Evolutionary conservation across 2,888 invertebrate species (phyloP), one percentile per base, ranked within the genome.

Genomic region (Proisotoma minuta): DNA sequence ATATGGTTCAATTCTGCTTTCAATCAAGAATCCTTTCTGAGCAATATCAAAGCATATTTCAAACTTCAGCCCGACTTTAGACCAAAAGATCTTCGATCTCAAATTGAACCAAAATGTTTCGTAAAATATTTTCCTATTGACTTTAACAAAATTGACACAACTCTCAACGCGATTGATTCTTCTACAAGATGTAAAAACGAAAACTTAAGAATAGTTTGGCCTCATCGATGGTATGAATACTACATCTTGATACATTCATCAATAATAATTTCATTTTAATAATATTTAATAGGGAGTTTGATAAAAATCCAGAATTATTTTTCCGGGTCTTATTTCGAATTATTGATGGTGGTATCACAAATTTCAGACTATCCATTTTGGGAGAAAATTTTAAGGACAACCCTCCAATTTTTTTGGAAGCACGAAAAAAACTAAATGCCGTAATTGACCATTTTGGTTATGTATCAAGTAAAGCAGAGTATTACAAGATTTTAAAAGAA

Each of bases 1-100:
- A 77, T 87, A 4, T 75, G 87, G 4, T 89, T 88, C 76, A 88
- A 89, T 76, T 88, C 88, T 0, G 75, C 81, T 40, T 88, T 83
- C 76, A 88, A 88, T 77, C 81, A 80, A 74, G 79, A 80, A n/a
- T 85, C 86, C 1, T 88, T 88, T 76, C 75, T 88, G 66, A 76
- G 79, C 15, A 82, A 81, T 66, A 82, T 88, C 1, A 78, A 80
- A 34, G 78, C 81, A 27, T 83, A 85, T 73, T 76, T 87, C 10
- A 86, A 85, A 74, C 77, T 84, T 3, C 83, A 87, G 70, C 87
- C 87, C 0, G 86, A 87, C 76, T 80, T 82, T 69, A 79, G 82
- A 65, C 81, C 85, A 1, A 83, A 82, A 75, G 77, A 81, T 66
- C 75, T 87, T 23, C 77, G 78, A 2, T 79, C 81, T 26, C 76